Conservation (phyloP, 1,140 invertebrate genomes). For the Drosophila murphyi region DNA sequence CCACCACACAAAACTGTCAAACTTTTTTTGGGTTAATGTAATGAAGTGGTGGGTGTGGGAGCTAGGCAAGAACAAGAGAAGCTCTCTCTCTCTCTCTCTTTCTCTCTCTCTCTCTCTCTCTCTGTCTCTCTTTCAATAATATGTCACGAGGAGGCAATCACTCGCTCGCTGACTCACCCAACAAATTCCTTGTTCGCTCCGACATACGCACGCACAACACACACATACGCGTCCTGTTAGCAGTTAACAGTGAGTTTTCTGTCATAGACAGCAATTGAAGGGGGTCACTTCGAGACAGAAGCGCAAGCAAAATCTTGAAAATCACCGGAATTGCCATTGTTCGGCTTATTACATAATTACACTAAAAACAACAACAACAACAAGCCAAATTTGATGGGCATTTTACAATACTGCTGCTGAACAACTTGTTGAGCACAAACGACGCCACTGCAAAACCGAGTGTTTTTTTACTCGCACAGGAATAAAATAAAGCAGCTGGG, state of each 20-base stretch:
- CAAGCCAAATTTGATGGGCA: slow-evolving; percentile 18
- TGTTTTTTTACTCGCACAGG: slow-evolving; percentile 18
- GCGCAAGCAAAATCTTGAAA: too few species aligned
- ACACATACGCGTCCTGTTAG: slow-evolving; percentile 18
- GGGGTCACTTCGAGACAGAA: background rate
- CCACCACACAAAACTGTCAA: slow-evolving; percentile 19
- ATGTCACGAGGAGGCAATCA: slow-evolving; percentile 72
- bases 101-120: slow-evolving; percentile 13
- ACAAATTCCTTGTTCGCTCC: slow-evolving; percentile 12
- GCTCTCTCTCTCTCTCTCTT: slow-evolving; percentile 11
- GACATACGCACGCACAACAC: slow-evolving; percentile 12
- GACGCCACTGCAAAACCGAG: slow-evolving; percentile 34
- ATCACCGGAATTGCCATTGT: too few species aligned
- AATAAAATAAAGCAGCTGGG: slow-evolving; percentile 31
- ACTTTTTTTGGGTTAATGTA: slow-evolving; percentile 1
- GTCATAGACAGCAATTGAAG: background rate
- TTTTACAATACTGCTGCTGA: background rate
- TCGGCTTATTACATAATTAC: too few species aligned
- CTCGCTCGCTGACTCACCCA: slow-evolving; percentile 25
- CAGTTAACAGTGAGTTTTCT: slow-evolving; percentile 9
- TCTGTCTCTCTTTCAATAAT: slow-evolving; percentile 18
- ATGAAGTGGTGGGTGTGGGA: slow-evolving; percentile 4
- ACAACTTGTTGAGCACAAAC: slow-evolving; percentile 21
- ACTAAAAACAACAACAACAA: too few species aligned
- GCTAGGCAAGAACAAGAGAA: slow-evolving; percentile 14